Percentiles rank a stretch among this genome's conserved stretches.
These are phyloP conservation scores for Larimichthys polyactis DNA, from an alignment of 2,113 vertebrate species.

Conservation along the genomic window DNA sequence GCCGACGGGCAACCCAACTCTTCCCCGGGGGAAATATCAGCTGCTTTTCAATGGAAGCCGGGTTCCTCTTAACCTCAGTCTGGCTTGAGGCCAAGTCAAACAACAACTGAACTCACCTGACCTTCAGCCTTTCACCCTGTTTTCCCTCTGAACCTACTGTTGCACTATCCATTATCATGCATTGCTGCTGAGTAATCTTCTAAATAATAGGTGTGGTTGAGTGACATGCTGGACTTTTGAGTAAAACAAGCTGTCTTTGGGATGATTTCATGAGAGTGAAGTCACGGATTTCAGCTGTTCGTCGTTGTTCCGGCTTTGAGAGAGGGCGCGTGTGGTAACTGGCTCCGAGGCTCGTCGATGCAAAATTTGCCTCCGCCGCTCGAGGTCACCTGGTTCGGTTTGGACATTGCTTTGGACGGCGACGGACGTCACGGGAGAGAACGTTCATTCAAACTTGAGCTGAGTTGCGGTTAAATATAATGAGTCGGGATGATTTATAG, in stretches of 20 bases:
- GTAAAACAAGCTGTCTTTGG: slow-evolving; percentile 8
- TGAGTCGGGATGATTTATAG: too few species aligned
- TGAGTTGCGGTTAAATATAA: background rate
- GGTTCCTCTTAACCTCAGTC: slow-evolving; percentile 45
- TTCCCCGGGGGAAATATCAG: slow-evolving; percentile 63
- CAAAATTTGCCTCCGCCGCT: background rate
- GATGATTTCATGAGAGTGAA: background rate
- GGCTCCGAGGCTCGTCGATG: slow-evolving; percentile 23
- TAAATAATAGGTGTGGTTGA: slow-evolving; percentile 11
- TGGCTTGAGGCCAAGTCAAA: slow-evolving; percentile 33
- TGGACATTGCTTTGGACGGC: background rate
- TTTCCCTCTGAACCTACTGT: background rate
- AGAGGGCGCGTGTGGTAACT: background rate
- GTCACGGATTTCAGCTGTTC: background rate
- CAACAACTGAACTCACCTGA: slow-evolving; percentile 1
- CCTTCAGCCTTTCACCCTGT: slow-evolving; percentile 8
- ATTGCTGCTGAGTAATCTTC: background rate
- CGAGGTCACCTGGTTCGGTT: background rate
- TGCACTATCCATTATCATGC: too few species aligned
- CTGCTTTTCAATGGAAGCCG: slow-evolving; percentile 63
- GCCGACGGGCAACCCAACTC: slow-evolving; percentile 59
- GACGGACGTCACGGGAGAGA: background rate
- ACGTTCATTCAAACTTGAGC: background rate
- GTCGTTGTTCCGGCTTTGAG: background rate
- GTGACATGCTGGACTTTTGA: background rate